These are phyloP conservation scores for Littorina saxatilis DNA, from an alignment of 1,140 invertebrate species.

Conservation along the genomic window DNA sequence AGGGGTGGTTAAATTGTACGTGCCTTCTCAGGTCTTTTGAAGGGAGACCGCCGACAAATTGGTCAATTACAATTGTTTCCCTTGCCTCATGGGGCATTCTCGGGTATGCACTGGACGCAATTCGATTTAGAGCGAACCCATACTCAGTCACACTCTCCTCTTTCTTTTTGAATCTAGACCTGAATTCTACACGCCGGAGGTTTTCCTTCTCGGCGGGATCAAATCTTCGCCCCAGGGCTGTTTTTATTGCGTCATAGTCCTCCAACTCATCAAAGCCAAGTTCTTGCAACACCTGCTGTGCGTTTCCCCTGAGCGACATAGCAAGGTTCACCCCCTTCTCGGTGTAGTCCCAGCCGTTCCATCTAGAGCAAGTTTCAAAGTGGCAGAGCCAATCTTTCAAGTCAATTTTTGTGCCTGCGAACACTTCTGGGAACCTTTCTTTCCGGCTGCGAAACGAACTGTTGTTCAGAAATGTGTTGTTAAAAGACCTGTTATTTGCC, in stretches of 20 bases:
- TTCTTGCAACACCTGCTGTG: conserved; percentile 46
- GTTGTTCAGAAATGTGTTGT: neutral
- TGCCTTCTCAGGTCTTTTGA: too few relatives aligned
- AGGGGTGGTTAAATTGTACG: too few relatives aligned
- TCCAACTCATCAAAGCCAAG: too few relatives aligned
- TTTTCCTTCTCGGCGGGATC: too few relatives aligned
- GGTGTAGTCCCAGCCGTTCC: neutral
- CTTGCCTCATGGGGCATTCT: conserved; percentile 16
- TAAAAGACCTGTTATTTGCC: neutral
- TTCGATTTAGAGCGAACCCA: conserved; percentile 37
- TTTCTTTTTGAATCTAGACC: too few relatives aligned
- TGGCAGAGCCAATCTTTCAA: neutral
- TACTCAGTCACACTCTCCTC: too few relatives aligned
- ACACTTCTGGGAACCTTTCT: neutral
- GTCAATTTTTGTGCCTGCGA: neutral
- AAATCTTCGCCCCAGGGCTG: too few relatives aligned
- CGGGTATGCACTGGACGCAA: conserved; percentile 44
- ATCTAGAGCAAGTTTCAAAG: neutral
- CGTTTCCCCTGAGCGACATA: neutral
- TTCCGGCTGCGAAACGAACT: neutral
- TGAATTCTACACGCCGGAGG: conserved; percentile 30
- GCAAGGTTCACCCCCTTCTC: neutral
- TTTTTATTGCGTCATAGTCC: too few relatives aligned
- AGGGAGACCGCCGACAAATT: too few relatives aligned
- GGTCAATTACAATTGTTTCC: conserved; percentile 33